Conservation (phyloP, 2,797 vertebrate genomes). For the Notolepis coatsorum region DNA sequence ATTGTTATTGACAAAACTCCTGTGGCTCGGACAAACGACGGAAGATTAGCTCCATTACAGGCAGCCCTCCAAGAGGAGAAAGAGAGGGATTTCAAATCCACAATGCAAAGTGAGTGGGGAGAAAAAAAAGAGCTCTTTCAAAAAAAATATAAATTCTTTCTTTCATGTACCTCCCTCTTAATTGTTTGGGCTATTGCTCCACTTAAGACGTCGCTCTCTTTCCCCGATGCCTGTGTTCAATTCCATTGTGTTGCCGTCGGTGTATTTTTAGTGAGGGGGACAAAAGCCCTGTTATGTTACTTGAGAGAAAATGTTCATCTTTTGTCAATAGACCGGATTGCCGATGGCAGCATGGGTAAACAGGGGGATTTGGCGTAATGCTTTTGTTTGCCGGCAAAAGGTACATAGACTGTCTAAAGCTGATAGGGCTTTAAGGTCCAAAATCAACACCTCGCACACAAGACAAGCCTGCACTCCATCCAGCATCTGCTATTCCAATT, state of each 20-base stretch:
- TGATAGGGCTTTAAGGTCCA: constrained; percentile 76
- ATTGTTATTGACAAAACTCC: constrained; percentile 93
- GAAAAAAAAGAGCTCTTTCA: constrained; percentile 36
- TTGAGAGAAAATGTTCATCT: constrained; percentile 81
- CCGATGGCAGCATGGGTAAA: constrained; percentile 80
- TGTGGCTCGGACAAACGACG: constrained; percentile 89
- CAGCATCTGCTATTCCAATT: constrained; percentile 36
- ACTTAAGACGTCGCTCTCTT: constrained; percentile 78
- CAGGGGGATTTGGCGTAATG: constrained; percentile 80
- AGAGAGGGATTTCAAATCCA: constrained; percentile 82
- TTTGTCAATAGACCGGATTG: constrained; percentile 81
- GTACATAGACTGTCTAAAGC: constrained; percentile 87
- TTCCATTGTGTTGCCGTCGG: constrained; percentile 69
- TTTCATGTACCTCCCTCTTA: constrained; percentile 77
- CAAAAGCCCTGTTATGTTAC: constrained; percentile 80
- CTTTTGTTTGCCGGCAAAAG: constrained; percentile 83
- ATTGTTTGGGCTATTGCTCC: constrained; percentile 79
- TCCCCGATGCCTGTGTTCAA: constrained; percentile 63
- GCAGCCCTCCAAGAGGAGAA: constrained; percentile 84
- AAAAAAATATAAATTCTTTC: constrained; percentile 26
- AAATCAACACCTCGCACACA: constrained; percentile 78
- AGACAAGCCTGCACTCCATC: constrained; percentile 47
- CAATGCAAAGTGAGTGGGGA: constrained; percentile 76
- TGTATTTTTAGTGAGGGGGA: constrained; percentile 68
- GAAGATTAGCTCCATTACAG: constrained; percentile 91